Evolutionary conservation across 2,113 vertebrate species (phyloP).

Genomic region (Perca fluviatilis): DNA sequence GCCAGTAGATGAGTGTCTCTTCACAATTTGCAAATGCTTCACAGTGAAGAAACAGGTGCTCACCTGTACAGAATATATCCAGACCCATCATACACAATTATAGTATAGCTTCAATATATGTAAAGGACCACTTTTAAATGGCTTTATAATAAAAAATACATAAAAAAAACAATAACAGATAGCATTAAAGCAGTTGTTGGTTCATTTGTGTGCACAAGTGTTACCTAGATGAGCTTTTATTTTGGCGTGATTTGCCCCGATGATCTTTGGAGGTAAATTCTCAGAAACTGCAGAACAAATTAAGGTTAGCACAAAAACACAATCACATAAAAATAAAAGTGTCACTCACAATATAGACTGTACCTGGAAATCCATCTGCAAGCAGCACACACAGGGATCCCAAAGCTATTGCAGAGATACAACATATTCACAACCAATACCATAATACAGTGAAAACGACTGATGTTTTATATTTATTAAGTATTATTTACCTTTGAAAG

Average conservation of each 20-base stretch:
- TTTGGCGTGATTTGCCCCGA: conserved; percentile 28
- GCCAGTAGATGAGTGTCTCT: conserved; percentile 85
- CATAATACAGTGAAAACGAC: background rate
- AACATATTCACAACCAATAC: background rate
- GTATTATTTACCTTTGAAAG: conserved; percentile 60
- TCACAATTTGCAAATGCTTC: conserved; percentile 53
- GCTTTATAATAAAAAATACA: background rate
- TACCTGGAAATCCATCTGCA: conserved; percentile 67
- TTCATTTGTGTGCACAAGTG: background rate
- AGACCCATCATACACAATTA: background rate
- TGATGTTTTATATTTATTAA: background rate
- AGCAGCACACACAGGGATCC: conserved; percentile 57
- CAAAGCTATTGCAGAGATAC: conserved; percentile 47
- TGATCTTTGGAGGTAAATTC: conserved; percentile 62
- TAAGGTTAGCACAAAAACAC: background rate
- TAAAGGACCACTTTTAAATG: background rate
- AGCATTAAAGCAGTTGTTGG: background rate
- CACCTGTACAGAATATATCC: conserved; percentile 54
- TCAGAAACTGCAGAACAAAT: conserved; percentile 45
- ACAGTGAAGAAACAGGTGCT: conserved; percentile 67
- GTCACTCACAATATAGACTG: background rate
- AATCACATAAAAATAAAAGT: background rate
- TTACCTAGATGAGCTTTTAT: conserved; percentile 66
- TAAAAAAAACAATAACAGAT: background rate
- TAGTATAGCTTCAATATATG: too few species aligned